Percentiles rank a stretch among this genome's conserved stretches.
Evolutionary conservation across 2,797 vertebrate species (phyloP).

Genomic region (Liparis tanakae): DNA sequence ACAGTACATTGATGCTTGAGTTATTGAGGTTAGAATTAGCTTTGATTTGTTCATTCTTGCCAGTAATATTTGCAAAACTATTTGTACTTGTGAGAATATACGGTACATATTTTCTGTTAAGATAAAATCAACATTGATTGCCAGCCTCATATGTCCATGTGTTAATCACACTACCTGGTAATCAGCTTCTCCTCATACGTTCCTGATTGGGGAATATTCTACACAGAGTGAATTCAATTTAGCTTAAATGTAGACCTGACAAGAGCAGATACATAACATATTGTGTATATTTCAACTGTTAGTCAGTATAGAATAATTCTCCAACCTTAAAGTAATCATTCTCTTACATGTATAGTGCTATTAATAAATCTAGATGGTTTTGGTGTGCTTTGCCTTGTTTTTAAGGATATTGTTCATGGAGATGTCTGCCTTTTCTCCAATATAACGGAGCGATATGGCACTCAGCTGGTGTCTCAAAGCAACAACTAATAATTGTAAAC

Average conservation of each 20-base stretch:
- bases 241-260: background rate
- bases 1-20: background rate
- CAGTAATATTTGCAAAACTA: background rate
- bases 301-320: background rate
- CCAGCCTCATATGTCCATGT: background rate
- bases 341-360: background rate
- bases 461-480: background rate
- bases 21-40: background rate
- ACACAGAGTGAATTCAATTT: background rate
- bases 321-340: background rate
- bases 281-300: background rate
- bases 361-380: background rate
- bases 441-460: background rate
- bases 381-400: background rate
- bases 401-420: background rate
- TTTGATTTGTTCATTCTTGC: background rate
- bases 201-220: background rate
- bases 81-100: background rate
- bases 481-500: background rate
- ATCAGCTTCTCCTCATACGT: background rate
- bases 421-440: background rate
- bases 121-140: constrained; percentile 1
- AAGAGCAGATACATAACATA: background rate
- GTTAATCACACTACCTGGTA: background rate
- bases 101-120: background rate